Evolutionary conservation across 2,888 invertebrate species (phyloP).

Genomic region (Sminthurinus aureus): DNA sequence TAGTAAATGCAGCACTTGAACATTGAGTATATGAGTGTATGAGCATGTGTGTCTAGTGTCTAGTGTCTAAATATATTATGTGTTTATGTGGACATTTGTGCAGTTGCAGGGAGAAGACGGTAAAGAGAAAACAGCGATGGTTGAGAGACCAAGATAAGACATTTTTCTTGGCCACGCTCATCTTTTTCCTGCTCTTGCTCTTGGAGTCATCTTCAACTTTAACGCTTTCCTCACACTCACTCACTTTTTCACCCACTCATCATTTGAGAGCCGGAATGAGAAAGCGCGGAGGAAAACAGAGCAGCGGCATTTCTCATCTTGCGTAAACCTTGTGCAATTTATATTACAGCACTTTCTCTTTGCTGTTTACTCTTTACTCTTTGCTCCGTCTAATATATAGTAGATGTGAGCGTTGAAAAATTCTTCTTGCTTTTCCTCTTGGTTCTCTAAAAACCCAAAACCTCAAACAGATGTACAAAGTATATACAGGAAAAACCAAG

Average conservation of each 20-base stretch:
- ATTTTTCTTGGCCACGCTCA: not conserved
- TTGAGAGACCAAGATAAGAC: not conserved
- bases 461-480: too few relatives aligned
- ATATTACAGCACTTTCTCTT: conserved; percentile 6
- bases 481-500: not conserved
- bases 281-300: not conserved
- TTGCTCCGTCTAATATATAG: not conserved
- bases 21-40: not conserved
- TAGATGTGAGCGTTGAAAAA: too few relatives aligned
- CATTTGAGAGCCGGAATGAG: not conserved
- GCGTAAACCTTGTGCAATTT: not conserved
- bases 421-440: too few relatives aligned
- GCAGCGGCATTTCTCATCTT: not conserved
- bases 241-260: not conserved
- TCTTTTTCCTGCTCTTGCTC: not conserved
- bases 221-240: not conserved
- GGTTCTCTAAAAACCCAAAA: too few relatives aligned
- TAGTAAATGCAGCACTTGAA: too few relatives aligned
- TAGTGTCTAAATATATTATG: not conserved
- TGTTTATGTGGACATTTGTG: too few relatives aligned
- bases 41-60: not conserved
- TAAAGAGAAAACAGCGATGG: too few relatives aligned
- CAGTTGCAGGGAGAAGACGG: too few relatives aligned
- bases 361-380: not conserved
- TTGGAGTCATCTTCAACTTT: not conserved